Evolutionary conservation across 2,113 vertebrate genomes (phyloP), one percentile per base, ranked within the genome.

Genomic region (Parus major): DNA sequence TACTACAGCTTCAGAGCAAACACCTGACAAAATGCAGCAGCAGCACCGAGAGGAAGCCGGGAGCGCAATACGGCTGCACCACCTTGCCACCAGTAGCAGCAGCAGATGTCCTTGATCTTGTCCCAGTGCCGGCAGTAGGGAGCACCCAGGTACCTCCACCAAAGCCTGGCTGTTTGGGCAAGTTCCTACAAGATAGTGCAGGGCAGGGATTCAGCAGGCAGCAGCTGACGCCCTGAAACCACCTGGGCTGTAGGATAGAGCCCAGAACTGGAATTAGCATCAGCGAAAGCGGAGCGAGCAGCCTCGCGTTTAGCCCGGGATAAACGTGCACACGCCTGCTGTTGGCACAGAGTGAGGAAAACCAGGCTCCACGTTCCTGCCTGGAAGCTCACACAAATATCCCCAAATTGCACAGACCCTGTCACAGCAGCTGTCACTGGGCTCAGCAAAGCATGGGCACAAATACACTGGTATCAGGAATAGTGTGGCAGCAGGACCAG

Each of bases 11-110:
- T 83, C 27, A 66, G 19, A 95, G 64, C 19, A 50, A 61, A 56
- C n/a, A 65, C 59, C 82, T 55, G 70, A 61, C 71, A 50, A 91
- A 75, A n/a, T 0, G 12, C 66, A 90, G 91, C 31, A 65, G 47
- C 5, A 1, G 24, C 0, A 20, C 83, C 0, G 0, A 72, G 41
- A 60, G 52, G 70, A 47, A 90, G 91, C 50, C 0, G 0, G 42
- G 42, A 82, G 81, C 10, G 0, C 56, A 47, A 59, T 6, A 77
- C 0, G 1, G 55, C 68, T 50, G 31, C 60, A 16, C 1, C 13
- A 7, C 4, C 1, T 7, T 8, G 46, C 39, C 83, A 57, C 44
- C 53, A 8, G 39, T 39, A 39, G 50, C 1, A 4, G 1, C 57
- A 35, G n/a, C 41, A 70, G 44, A 44, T 21, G 55, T 80, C 85